phyloP scores from a whole-genome alignment of 92 coral and sea anemone species.

The Epizoanthus rinbou region DNA sequence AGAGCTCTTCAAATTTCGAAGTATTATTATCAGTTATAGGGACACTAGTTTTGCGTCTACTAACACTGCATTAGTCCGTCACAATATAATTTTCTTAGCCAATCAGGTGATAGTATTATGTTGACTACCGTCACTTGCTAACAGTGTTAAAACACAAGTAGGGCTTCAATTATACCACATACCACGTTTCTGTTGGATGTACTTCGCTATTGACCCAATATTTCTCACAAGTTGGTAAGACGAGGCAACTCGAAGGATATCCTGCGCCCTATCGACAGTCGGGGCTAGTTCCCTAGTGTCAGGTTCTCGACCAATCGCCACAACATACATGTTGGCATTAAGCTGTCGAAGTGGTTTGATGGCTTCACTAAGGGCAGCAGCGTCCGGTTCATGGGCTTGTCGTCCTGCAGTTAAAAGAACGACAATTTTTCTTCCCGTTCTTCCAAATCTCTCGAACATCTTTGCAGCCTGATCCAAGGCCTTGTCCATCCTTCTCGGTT shows the following conservation, averaged over 20 bases:
- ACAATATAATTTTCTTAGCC: too few relatives aligned
- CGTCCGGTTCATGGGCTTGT: slow-evolving; percentile 45
- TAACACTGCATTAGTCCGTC: too few relatives aligned
- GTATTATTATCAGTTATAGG: too few relatives aligned
- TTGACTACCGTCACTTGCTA: too few relatives aligned
- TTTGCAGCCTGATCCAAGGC: slow-evolving; percentile 57
- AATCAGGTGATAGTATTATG: too few relatives aligned
- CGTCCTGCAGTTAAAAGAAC: slow-evolving; percentile 69
- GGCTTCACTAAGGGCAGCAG: slow-evolving; percentile 48
- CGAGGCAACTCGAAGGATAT: slow-evolving; percentile 54
- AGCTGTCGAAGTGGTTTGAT: slow-evolving; percentile 44
- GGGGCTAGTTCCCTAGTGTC: slow-evolving; percentile 35
- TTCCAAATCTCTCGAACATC: slow-evolving; percentile 32
- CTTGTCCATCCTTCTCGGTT: slow-evolving; percentile 64
- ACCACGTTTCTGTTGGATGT: slow-evolving; percentile 37
- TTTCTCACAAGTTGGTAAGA: slow-evolving; percentile 32
- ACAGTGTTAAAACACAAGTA: too few relatives aligned
- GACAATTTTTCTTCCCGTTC: slow-evolving; percentile 52
- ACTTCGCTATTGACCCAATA: slow-evolving; percentile 1
- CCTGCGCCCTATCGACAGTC: slow-evolving; percentile 55
- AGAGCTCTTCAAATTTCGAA: too few relatives aligned
- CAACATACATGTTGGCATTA: slow-evolving; percentile 55
- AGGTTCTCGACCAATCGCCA: slow-evolving; percentile 58
- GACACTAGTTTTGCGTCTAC: too few relatives aligned
- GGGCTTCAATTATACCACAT: background rate